Evolutionary conservation across 1,140 invertebrate genomes (phyloP).

Genomic region (Aporrectodea caliginosa): DNA sequence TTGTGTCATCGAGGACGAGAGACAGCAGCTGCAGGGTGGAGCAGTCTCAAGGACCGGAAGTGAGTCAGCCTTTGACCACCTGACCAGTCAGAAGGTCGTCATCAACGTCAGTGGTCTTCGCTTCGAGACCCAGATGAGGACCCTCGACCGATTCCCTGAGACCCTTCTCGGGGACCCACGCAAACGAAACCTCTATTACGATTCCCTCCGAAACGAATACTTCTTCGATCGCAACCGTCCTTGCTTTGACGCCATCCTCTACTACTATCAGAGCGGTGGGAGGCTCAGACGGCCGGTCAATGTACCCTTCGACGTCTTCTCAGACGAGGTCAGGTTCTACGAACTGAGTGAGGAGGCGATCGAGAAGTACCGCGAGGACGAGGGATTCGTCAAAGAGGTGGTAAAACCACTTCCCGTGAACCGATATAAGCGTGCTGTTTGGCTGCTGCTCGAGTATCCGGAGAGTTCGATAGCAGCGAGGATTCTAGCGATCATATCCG

Average conservation of each 20-base stretch:
- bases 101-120: slow-evolving; percentile 96
- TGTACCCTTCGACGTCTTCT: slow-evolving; percentile 74
- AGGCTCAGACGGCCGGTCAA: slow-evolving; percentile 92
- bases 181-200: slow-evolving; percentile 79
- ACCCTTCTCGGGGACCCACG: slow-evolving; percentile 91
- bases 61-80: background rate
- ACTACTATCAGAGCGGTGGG: slow-evolving; percentile 98
- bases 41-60: background rate
- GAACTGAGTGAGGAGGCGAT: slow-evolving; percentile 48
- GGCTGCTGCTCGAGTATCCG: slow-evolving; percentile 98
- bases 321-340: slow-evolving; percentile 52
- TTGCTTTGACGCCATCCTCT: slow-evolving; percentile 81
- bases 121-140: slow-evolving; percentile 97
- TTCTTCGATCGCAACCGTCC: slow-evolving; percentile 99
- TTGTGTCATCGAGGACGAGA: background rate
- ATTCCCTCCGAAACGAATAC: slow-evolving; percentile 94
- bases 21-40: no score
- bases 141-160: slow-evolving; percentile 69
- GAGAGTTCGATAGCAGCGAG: slow-evolving; percentile 97
- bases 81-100: slow-evolving; percentile 66
- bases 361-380: slow-evolving; percentile 38
- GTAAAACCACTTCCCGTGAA: slow-evolving; percentile 43
- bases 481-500: slow-evolving; percentile 97
- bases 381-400: slow-evolving; percentile 49
- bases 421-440: slow-evolving; percentile 55